Evolutionary conservation across 2,797 vertebrate genomes (phyloP).

Genomic region (Sebastiscus tertius): DNA sequence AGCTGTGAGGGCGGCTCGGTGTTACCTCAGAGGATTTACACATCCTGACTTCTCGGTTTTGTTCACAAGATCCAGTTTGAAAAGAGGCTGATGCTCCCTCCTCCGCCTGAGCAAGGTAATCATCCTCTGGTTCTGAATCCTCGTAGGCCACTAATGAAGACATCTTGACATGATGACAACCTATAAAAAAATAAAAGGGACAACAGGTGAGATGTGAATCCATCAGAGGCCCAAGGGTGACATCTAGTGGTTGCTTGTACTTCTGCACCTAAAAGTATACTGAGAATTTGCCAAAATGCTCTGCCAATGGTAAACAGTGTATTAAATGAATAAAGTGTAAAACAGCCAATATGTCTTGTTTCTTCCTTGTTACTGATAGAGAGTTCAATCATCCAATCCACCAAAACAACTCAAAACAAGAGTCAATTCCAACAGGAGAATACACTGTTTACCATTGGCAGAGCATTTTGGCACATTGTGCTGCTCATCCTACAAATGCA

Average conservation of each 20-base stretch:
- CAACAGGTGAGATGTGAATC: not conserved
- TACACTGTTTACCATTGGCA: too few relatives aligned
- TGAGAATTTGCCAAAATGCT: too few relatives aligned
- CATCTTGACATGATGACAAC: constrained; percentile 73
- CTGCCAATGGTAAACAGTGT: too few relatives aligned
- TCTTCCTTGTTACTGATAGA: too few relatives aligned
- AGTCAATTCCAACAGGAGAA: too few relatives aligned
- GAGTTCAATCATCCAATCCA: too few relatives aligned
- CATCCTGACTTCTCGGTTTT: constrained; percentile 6
- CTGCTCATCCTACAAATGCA: too few relatives aligned
- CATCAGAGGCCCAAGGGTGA: constrained; percentile 33
- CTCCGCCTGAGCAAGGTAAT: constrained; percentile 50
- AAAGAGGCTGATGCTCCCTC: constrained; percentile 8
- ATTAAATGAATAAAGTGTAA: too few relatives aligned
- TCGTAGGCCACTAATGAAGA: constrained; percentile 92
- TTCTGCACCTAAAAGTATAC: not conserved
- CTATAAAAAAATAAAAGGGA: constrained; percentile 24
- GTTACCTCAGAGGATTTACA: not conserved
- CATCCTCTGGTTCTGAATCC: constrained; percentile 90
- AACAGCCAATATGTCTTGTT: too few relatives aligned
- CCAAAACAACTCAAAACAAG: too few relatives aligned
- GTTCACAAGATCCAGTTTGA: constrained; percentile 1
- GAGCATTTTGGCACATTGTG: too few relatives aligned
- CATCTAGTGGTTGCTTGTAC: constrained; percentile 59
- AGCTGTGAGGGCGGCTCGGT: not conserved